Conservation (phyloP, 2,113 vertebrate genomes). For the Hystrix cristata region DNA sequence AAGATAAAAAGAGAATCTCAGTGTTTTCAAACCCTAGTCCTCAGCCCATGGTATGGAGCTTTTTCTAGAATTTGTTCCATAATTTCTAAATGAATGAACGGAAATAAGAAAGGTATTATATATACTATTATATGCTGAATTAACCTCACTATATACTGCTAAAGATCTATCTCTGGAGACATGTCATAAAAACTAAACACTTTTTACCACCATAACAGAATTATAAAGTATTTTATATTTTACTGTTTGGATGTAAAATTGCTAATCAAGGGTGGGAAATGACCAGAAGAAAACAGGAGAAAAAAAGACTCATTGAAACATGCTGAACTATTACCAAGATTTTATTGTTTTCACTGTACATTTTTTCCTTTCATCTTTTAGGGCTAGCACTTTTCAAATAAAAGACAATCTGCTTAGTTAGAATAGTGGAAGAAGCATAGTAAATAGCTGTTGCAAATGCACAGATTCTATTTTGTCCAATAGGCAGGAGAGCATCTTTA, state of each 20-base stretch:
- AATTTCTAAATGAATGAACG: slow-evolving; percentile 83
- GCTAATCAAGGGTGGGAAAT: slow-evolving; percentile 71
- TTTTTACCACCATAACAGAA: slow-evolving; percentile 79
- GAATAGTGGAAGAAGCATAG: slow-evolving; percentile 36
- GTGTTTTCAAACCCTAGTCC: slow-evolving; percentile 58
- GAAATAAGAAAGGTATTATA: slow-evolving; percentile 82
- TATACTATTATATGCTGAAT: slow-evolving; percentile 84
- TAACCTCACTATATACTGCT: slow-evolving; percentile 81
- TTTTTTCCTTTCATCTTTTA: slow-evolving; percentile 1
- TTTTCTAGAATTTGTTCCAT: slow-evolving; percentile 61
- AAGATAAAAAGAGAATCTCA: slow-evolving; percentile 42
- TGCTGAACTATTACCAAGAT: slow-evolving; percentile 50
- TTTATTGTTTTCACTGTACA: slow-evolving; percentile 46
- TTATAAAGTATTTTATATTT: slow-evolving; percentile 81
- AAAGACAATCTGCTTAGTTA: slow-evolving; percentile 56
- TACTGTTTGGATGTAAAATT: slow-evolving; percentile 81
- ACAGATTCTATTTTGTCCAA: slow-evolving; percentile 6
- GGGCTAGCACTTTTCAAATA: slow-evolving; percentile 38
- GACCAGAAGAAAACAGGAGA: slow-evolving; percentile 75
- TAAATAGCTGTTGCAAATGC: slow-evolving; percentile 32
- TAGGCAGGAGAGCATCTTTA: slow-evolving; percentile 51
- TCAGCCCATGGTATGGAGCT: slow-evolving; percentile 13
- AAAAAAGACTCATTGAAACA: slow-evolving; percentile 68
- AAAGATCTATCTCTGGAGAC: slow-evolving; percentile 82
- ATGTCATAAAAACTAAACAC: slow-evolving; percentile 76